Base-by-base conservation (phyloP, 1,140 invertebrate genomes). In the Bicyclus anynana region DNA sequence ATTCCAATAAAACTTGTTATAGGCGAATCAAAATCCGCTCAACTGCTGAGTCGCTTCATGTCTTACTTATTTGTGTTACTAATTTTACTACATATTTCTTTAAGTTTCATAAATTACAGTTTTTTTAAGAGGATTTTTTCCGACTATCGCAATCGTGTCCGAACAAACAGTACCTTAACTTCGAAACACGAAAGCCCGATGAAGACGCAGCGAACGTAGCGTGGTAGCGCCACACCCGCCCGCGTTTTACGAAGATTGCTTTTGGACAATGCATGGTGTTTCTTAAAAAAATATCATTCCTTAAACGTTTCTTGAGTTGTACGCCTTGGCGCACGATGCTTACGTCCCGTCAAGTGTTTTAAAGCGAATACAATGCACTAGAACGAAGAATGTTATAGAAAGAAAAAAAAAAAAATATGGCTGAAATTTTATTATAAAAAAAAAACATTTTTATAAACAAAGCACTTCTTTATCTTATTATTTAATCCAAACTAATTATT, bases 111-210 rank as follows among this genome's bases (percentile, higher is more conserved):
- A n/a, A n/a, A n/a, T n/a, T n/a, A n/a, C n/a, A n/a, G n/a, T n/a
- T n/a, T n/a, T n/a, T 46, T 35, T 38, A 16, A 40, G 3, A 40
- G 14, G n/a, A n/a, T 23, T 42, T 33, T n/a, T 17, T 12, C 46
- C 14, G 46, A 46, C 14, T 33, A 26, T 51, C 17, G 38, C 23
- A 23, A 7, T 2, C 23, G 23, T 2, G 14, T 16, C 5, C 17
- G 16, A 20, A 21, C 26, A 26, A 53, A 63, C 40, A 9, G n/a
- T 5, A 26, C 54, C 52, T 51, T 62, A 65, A 62, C 54, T 53
- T 62, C 64, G 52, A 66, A 66, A 66, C 59, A 62, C 62, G 64
- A 66, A 62, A 66, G 59, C 59, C 64, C 64, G 59, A 66, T 66
- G 64, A 62, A 66, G 64, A 53, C 60, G 62, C 52, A 52, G 38